Base-by-base conservation (phyloP, 53 echinoderm and acorn worm genomes). In the Holothuria scabra region DNA sequence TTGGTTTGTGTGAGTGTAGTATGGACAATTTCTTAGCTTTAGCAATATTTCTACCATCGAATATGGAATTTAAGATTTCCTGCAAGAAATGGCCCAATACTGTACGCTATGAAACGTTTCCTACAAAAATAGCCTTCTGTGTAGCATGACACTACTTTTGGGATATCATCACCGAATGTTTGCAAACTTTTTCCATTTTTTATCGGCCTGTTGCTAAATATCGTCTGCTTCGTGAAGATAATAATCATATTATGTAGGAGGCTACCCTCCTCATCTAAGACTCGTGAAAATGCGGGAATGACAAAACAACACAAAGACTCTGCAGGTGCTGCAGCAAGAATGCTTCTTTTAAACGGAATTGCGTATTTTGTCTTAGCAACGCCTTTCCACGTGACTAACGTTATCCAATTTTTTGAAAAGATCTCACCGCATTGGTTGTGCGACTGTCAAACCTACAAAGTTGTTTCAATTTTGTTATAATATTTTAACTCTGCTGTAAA, bases 141-240 rank as follows among this genome's bases (percentile, higher is more conserved):
- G 5, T 66, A 8, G 28, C 66, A 23, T 18, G 29, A 66, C 30
- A 66, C 28, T 18, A 6, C 24, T 31, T 7, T 23, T 66, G 66
- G 66, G 13, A 2, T 0, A 31, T 1, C 19, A 33, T 28, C 19
- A 20, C 6, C 19, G 28, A 66, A 33, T 31, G 28, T 33, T 16
- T 66, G 19, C 66, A 66, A 28, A 66, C n/a, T 66, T 10, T 26
- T 66, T 28, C 34, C 66, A 30, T 66, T 66, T 28, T 66, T 66
- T 16, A 18, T 66, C 8, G 25, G 30, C 11, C 66, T 66, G 7
- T 1, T 66, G 16, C 33, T 66, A 29, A 66, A 66, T 25, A 8
- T 66, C 11, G 28, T 66, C 7, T 66, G 66, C 33, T 26, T 66
- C 33, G 25, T 24, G 14, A 66, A 28, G 66, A 66, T 66, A 30